Evolutionary conservation across 2,888 invertebrate species (phyloP).

Genomic region (Colletes collaris): DNA sequence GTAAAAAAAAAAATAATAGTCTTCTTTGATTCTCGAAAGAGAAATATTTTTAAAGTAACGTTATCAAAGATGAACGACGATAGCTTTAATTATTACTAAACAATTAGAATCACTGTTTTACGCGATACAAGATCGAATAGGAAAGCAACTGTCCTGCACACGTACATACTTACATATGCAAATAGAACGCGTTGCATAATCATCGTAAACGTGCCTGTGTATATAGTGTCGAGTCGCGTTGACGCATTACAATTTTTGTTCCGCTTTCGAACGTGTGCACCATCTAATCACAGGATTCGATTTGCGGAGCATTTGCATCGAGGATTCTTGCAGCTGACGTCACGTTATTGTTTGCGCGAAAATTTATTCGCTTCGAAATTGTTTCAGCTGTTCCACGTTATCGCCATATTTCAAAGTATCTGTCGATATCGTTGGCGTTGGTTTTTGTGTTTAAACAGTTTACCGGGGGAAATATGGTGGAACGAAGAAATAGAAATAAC

Average conservation of each 20-base stretch:
- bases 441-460: no score
- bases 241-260: slow-evolving; percentile 26
- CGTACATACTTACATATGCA: background rate
- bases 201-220: slow-evolving; percentile 15
- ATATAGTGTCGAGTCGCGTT: slow-evolving; percentile 9
- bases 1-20: no score
- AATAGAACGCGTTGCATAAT: slow-evolving; percentile 38
- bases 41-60: no score
- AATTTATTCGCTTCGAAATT: slow-evolving; percentile 20
- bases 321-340: slow-evolving; percentile 3
- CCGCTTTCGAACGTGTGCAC: slow-evolving; percentile 11
- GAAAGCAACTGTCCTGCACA: slow-evolving; percentile 12
- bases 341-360: background rate
- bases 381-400: background rate
- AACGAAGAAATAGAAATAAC: no score
- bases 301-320: slow-evolving; percentile 13
- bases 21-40: no score
- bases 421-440: no score
- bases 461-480: no score
- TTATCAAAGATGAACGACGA: no score
- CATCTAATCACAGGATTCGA: slow-evolving; percentile 12
- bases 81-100: no score
- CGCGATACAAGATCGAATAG: slow-evolving; percentile 16
- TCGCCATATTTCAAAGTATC: slow-evolving; percentile 8
- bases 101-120: background rate